phyloP scores from a whole-genome alignment of 2,797 vertebrate genomes.

The Rhincodon typus region DNA sequence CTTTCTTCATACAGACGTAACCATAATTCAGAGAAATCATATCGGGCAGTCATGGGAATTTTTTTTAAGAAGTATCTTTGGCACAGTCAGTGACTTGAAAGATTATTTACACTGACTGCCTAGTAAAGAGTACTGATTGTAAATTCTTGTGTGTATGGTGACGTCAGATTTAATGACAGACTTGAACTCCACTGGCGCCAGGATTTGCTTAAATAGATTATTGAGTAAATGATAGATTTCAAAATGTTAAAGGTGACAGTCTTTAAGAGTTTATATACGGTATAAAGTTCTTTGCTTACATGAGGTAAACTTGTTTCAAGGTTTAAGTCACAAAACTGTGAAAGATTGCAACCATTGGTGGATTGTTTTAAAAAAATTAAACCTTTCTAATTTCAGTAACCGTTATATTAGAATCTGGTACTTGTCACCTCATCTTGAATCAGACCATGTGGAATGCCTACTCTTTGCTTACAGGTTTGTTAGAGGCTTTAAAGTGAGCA shows the following conservation, averaged over 20 bases:
- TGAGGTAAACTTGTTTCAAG: conserved; percentile 6
- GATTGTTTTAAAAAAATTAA: not conserved
- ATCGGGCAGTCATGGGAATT: conserved; percentile 23
- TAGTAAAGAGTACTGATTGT: conserved; percentile 43
- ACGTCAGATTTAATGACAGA: conserved; percentile 46
- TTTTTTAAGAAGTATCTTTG: not conserved
- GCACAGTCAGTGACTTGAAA: conserved; percentile 42
- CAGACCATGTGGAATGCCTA: not conserved
- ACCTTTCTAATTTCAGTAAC: not conserved
- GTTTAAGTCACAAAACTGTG: conserved; percentile 16
- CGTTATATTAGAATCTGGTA: not conserved
- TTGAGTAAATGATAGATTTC: conserved; percentile 27
- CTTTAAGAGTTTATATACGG: not conserved
- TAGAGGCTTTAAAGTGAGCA: not conserved
- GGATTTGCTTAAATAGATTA: conserved; percentile 35
- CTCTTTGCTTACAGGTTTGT: not conserved
- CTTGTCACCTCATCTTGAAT: not conserved
- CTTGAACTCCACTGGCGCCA: conserved; percentile 39
- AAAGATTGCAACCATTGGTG: not conserved
- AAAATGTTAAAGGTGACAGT: conserved; percentile 16
- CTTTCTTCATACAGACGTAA: not conserved
- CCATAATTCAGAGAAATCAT: conserved; percentile 2
- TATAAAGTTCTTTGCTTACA: conserved; percentile 25
- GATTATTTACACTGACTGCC: conserved; percentile 40
- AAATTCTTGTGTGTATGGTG: conserved; percentile 45